Conservation (phyloP, 37 sponge, comb jelly and placozoan genomes). For the Eunapius fragilis region DNA sequence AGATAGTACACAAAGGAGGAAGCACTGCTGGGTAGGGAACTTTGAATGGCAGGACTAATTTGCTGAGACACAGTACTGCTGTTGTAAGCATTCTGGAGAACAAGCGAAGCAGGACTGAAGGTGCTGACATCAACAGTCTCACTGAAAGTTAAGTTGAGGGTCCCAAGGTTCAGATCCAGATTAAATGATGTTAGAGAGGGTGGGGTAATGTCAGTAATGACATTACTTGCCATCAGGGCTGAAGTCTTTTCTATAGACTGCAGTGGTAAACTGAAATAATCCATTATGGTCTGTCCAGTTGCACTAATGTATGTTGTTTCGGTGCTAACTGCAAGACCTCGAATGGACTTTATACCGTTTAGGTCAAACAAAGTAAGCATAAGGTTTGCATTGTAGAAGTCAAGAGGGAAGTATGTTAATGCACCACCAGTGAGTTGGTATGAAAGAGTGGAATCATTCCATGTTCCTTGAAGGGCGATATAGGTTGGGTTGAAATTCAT, state of each 20-base stretch:
- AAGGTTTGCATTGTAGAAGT: slow-evolving; percentile 51
- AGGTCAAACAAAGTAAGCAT: slow-evolving; percentile 48
- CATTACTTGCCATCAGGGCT: slow-evolving; percentile 37
- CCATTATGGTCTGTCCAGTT: slow-evolving; percentile 47
- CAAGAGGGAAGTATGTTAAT: slow-evolving; percentile 2
- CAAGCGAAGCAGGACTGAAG: slow-evolving; percentile 37
- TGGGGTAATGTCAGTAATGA: slow-evolving; percentile 61
- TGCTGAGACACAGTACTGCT: not conserved
- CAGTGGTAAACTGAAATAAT: slow-evolving; percentile 64
- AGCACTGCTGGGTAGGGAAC: not conserved
- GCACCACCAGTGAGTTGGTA: slow-evolving; percentile 60
- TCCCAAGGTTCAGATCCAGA: slow-evolving; percentile 72
- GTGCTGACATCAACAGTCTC: slow-evolving; percentile 75
- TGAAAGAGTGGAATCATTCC: slow-evolving; percentile 19
- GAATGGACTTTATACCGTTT: slow-evolving; percentile 59
- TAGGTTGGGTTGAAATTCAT: slow-evolving; percentile 41
- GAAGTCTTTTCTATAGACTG: slow-evolving; percentile 52
- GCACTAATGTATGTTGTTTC: slow-evolving; percentile 56
- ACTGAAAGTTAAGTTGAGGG: slow-evolving; percentile 64
- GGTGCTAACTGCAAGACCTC: slow-evolving; percentile 28
- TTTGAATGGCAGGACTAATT: not conserved
- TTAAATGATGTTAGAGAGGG: slow-evolving; percentile 59
- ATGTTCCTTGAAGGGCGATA: slow-evolving; percentile 62
- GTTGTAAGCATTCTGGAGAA: slow-evolving; percentile 63
- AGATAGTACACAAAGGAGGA: slow-evolving; percentile 57